Evolutionary conservation across 2,888 invertebrate genomes (phyloP).

Genomic region (Periphyllus acericola): DNA sequence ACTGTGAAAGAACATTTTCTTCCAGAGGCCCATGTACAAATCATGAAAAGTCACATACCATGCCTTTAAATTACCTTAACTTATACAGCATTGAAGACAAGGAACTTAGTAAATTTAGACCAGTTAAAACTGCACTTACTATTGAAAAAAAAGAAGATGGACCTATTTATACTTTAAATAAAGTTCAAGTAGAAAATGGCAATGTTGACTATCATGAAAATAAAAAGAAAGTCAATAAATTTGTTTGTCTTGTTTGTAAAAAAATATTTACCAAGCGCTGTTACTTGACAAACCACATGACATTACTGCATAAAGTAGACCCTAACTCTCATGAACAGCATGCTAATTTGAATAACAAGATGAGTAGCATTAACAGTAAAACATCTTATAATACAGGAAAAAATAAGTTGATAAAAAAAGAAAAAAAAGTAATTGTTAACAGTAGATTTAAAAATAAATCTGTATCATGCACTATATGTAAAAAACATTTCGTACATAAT

Average conservation of each 20-base stretch:
- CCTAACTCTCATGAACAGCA: neutral
- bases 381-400: neutral
- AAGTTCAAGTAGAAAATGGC: neutral
- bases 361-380: neutral
- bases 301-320: neutral
- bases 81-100: neutral
- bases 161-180: neutral
- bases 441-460: neutral
- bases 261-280: neutral
- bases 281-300: conserved; percentile 11
- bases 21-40: neutral
- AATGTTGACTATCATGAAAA: neutral
- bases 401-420: neutral
- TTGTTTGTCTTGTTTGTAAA: neutral
- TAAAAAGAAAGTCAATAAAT: neutral
- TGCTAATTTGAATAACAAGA: neutral
- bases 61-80: too few relatives aligned
- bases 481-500: neutral
- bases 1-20: neutral
- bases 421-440: neutral
- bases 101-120: neutral
- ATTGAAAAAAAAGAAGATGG: neutral
- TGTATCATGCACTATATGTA: conserved; percentile 11
- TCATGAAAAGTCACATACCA: conserved; percentile 20
- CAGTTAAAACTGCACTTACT: neutral